Evolutionary conservation across 2,113 vertebrate genomes (phyloP).

Genomic region (Trematocara zebra): DNA sequence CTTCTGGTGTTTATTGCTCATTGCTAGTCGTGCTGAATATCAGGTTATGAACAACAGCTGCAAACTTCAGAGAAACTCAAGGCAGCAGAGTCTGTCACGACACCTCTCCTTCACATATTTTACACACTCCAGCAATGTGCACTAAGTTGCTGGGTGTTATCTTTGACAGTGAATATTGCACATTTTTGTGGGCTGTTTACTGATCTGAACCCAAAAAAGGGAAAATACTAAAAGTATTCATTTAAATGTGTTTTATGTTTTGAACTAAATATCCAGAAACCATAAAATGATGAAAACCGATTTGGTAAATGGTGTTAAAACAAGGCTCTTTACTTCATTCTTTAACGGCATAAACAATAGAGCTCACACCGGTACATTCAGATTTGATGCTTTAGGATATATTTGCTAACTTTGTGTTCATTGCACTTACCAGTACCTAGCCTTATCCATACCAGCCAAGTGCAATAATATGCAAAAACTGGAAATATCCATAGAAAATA

Average conservation of each 20-base stretch:
- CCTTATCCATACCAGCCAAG: not conserved
- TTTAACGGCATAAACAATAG: fast-evolving
- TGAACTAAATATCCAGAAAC: not conserved
- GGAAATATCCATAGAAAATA: not conserved
- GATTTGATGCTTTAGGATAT: not conserved
- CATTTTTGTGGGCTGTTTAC: fast-evolving
- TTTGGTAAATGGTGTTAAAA: not conserved
- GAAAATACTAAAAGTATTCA: not conserved
- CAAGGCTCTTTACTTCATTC: not conserved
- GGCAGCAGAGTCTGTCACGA: not conserved
- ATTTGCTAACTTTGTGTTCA: not conserved
- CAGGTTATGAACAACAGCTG: not conserved
- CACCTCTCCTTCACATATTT: not conserved
- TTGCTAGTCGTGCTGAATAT: not conserved
- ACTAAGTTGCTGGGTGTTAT: not conserved
- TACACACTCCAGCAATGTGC: not conserved
- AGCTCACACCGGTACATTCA: fast-evolving
- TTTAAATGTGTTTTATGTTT: not conserved
- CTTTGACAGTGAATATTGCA: not conserved
- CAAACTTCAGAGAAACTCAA: not conserved
- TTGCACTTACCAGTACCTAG: not conserved
- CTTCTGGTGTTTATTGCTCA: not conserved
- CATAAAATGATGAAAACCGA: not conserved
- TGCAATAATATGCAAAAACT: not conserved
- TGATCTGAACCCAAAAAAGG: not conserved